Evolutionary conservation across 2,888 invertebrate genomes (phyloP), one percentile per base, ranked within the genome.

Genomic region (Drosophila demipolita): DNA sequence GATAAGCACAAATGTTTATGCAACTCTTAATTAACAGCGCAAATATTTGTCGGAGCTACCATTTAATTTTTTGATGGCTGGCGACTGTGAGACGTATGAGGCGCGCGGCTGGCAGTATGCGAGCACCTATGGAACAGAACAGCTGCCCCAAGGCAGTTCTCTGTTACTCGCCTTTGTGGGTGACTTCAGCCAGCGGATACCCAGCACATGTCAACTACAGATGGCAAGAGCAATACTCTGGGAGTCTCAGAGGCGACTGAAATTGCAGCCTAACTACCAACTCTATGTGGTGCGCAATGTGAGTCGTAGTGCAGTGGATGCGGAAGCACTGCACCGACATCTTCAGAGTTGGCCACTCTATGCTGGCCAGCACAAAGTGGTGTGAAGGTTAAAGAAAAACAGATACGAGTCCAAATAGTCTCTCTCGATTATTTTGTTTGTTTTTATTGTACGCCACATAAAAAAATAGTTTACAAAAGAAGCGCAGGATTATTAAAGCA

Each of bases 31-130:
- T 45, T 33, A 11, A 20, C 60, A 73, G 58, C 5, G n/a, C 40
- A 58, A 38, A 2, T 57, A 70, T 55, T 32, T 63, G 52, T 61
- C 29, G 32, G 91, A 93, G 64, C 73, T 93, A 7, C 93, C 93
- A 0, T 94, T 93, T 78, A 94, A 94, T 82, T 94, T 94, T 69
- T 80, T 94, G 57, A 91, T 94, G 58, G 93, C 94, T 0, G 92
- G 94, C 1, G 92, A 94, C 73, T 94, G 94, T 1, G 91, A 93
- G 78, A 92, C 92, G 0, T 94, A 93, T 68, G 94, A 94, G 78
- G 93, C 90, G 3, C 91, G 94, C 0, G 94, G 94, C 1, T 94
- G 94, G 94, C 84, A 90, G 1, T 84, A 89, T 67, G 89, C 87
- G 20, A 93, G 94, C 38, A 88, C 91, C 4, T 80, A 92, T 49